Conservation (phyloP, 2,888 invertebrate species). For the Andrena bicolor region DNA sequence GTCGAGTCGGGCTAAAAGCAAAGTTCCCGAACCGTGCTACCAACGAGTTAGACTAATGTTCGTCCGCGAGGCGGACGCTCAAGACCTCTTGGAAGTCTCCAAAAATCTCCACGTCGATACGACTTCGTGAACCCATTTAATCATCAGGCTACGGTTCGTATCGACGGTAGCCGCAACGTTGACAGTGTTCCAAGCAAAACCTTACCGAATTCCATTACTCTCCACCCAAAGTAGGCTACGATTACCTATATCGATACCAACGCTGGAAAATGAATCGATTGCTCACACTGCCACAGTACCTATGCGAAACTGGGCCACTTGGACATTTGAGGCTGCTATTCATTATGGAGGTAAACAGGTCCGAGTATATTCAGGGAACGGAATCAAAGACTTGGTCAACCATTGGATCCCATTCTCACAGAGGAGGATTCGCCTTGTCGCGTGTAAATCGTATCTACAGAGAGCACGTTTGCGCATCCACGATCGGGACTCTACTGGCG, state of each 20-base stretch:
- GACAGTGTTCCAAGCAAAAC: too few relatives aligned
- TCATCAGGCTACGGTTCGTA: background rate
- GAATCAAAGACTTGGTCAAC: slow-evolving; percentile 45
- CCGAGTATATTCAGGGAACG: slow-evolving; percentile 32
- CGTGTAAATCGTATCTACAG: slow-evolving; percentile 72
- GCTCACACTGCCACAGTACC: too few relatives aligned
- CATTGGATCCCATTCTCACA: background rate
- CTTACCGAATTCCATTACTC: too few relatives aligned
- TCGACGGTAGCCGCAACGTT: background rate
- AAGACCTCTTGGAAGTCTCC: slow-evolving; percentile 58
- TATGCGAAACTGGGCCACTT: too few relatives aligned
- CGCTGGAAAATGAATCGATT: too few relatives aligned
- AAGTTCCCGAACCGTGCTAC: slow-evolving; percentile 68
- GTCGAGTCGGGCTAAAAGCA: slow-evolving; percentile 66
- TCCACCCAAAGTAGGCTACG: too few relatives aligned
- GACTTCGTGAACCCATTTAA: slow-evolving; percentile 47
- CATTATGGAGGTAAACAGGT: slow-evolving; percentile 23
- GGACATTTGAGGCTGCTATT: background rate
- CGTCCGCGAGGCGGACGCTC: slow-evolving; percentile 44
- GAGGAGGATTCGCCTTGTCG: slow-evolving; percentile 69
- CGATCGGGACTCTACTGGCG: slow-evolving; percentile 56
- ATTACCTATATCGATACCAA: too few relatives aligned
- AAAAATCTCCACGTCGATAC: slow-evolving; percentile 45
- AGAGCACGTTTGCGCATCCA: slow-evolving; percentile 57
- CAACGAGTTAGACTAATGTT: slow-evolving; percentile 71